Conservation (phyloP, 2,113 vertebrate species). For the Callaeas wilsoni region DNA sequence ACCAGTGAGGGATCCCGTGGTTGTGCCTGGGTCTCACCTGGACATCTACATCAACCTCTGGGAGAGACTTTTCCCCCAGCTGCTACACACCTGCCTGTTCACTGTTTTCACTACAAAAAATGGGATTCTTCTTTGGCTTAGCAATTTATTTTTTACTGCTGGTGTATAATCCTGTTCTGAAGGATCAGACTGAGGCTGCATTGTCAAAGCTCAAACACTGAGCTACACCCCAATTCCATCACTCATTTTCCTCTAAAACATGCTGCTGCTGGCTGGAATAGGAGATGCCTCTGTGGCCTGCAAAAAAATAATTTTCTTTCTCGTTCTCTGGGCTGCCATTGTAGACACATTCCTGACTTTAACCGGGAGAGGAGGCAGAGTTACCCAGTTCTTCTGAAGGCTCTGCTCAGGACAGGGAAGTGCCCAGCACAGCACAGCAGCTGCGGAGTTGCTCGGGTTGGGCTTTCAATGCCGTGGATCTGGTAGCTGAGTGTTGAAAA, state of each 20-base stretch:
- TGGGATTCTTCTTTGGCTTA: not conserved
- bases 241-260: not conserved
- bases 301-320: not conserved
- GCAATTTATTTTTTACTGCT: not conserved
- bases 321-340: not conserved
- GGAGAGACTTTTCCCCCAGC: not conserved
- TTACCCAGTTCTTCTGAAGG: not conserved
- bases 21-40: not conserved
- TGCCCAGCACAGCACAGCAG: not conserved
- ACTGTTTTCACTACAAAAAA: not conserved
- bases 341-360: not conserved
- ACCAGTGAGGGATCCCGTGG: rapidly evolving
- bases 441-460: not conserved
- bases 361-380: not conserved
- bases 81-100: not conserved
- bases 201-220: not conserved
- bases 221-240: not conserved
- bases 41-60: not conserved
- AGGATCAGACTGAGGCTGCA: not conserved
- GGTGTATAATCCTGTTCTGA: not conserved
- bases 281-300: not conserved
- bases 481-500: not conserved
- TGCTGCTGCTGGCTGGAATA: not conserved
- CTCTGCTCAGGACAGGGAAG: not conserved
- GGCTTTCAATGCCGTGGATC: not conserved